These are phyloP conservation scores for Cnemophilus loriae DNA, from an alignment of 2,113 vertebrate genomes.

Conservation along the genomic window DNA sequence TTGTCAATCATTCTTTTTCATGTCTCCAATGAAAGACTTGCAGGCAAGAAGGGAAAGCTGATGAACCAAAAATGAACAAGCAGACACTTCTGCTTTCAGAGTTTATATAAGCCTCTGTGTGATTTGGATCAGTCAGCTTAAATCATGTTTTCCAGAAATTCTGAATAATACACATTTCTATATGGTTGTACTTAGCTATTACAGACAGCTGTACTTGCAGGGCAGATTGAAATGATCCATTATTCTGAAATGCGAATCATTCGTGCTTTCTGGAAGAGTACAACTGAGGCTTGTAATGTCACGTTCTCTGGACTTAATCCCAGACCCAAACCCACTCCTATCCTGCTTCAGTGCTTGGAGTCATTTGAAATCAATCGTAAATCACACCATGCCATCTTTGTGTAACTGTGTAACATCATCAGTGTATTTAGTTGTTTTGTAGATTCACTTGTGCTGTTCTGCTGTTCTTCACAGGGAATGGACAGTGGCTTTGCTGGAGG, in stretches of 20 bases:
- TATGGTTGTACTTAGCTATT: neutral
- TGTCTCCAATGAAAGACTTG: neutral
- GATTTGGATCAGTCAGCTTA: slow-evolving; percentile 17
- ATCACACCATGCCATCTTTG: neutral
- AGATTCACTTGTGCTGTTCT: neutral
- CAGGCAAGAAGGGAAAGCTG: neutral
- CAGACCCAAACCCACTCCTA: neutral
- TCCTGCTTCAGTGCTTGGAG: neutral
- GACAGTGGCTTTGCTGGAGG: slow-evolving; percentile 96
- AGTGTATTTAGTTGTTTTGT: neutral
- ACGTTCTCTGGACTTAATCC: neutral
- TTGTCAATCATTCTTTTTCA: slow-evolving; percentile 10
- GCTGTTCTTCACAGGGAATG: slow-evolving; percentile 81
- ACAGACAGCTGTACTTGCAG: neutral
- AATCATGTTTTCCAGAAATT: neutral
- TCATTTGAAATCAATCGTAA: neutral
- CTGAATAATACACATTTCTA: neutral
- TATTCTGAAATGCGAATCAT: neutral
- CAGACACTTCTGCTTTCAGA: neutral
- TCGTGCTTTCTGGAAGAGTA: neutral
- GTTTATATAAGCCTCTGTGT: neutral
- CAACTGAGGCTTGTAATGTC: neutral
- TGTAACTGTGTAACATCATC: neutral
- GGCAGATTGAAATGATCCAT: neutral
- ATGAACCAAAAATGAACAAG: neutral